phyloP scores from a whole-genome alignment of 2,888 invertebrate species.

The Chloroclystis v-ata region DNA sequence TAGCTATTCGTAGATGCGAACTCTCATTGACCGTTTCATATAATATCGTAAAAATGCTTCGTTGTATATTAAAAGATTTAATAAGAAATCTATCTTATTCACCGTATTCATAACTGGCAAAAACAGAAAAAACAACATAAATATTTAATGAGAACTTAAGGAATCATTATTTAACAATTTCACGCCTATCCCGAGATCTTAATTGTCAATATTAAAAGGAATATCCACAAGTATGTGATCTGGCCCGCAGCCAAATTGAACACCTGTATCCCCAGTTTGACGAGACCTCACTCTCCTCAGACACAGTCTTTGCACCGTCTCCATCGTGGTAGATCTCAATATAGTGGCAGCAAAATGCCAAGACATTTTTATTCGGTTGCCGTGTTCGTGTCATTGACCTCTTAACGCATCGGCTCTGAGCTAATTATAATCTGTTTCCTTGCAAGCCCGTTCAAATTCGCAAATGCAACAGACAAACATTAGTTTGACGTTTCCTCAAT shows the following conservation, averaged over 20 bases:
- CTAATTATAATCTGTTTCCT: conserved; percentile 70
- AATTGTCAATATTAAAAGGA: conserved; percentile 13
- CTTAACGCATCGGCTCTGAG: conserved; percentile 63
- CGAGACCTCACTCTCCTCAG: conserved; percentile 29
- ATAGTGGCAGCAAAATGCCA: conserved; percentile 34
- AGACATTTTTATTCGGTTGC: conserved; percentile 52
- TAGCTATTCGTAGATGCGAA: too few species aligned
- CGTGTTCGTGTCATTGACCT: conserved; percentile 67
- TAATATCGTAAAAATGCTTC: too few species aligned
- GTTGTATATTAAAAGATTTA: too few species aligned
- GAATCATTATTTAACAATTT: too few species aligned
- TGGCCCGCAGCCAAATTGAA: conserved; percentile 52
- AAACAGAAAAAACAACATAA: too few species aligned
- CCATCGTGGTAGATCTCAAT: conserved; percentile 33
- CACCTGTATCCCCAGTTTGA: conserved; percentile 38
- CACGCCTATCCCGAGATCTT: conserved; percentile 1
- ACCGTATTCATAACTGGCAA: too few species aligned
- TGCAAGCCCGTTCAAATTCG: conserved; percentile 32
- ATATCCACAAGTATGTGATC: conserved; percentile 30
- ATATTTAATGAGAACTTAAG: too few species aligned
- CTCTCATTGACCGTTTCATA: too few species aligned
- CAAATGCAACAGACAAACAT: conserved; percentile 20
- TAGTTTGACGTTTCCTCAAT: conserved; percentile 30
- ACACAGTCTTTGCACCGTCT: conserved; percentile 11
- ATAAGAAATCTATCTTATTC: too few species aligned